These are phyloP conservation scores for Hypomecis atomaria DNA, from an alignment of 2,888 invertebrate species.

Conservation along the genomic window DNA sequence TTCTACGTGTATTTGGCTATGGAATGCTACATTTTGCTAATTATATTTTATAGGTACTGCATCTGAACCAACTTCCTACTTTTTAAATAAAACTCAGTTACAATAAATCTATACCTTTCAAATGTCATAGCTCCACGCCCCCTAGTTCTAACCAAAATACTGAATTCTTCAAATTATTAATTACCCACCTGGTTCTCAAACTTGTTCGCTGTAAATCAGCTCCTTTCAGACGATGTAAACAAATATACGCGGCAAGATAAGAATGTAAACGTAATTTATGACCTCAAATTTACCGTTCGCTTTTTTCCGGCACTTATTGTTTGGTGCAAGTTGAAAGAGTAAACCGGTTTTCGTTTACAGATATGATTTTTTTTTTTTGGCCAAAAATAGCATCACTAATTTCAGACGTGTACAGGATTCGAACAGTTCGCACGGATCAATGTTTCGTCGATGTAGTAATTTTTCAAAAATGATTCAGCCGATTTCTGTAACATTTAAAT, in stretches of 20 bases:
- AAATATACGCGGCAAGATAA: slow-evolving; percentile 56
- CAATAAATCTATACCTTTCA: not conserved
- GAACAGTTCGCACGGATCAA: too few relatives aligned
- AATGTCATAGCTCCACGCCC: not conserved
- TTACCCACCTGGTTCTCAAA: slow-evolving; percentile 40
- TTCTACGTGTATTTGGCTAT: too few relatives aligned
- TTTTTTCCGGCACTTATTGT: slow-evolving; percentile 56
- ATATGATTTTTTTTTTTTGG: too few relatives aligned
- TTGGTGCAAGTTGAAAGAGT: slow-evolving; percentile 29
- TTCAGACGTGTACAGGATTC: too few relatives aligned
- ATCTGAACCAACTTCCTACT: too few relatives aligned
- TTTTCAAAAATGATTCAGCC: too few relatives aligned
- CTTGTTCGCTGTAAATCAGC: slow-evolving; percentile 51
- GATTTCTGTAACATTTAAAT: too few relatives aligned
- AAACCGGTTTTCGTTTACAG: slow-evolving; percentile 4
- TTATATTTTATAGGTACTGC: too few relatives aligned
- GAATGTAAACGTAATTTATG: slow-evolving; percentile 67
- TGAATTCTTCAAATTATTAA: slow-evolving; percentile 35
- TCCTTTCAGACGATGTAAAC: slow-evolving; percentile 47
- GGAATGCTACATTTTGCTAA: too few relatives aligned
- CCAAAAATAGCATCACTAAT: too few relatives aligned
- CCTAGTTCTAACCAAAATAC: not conserved
- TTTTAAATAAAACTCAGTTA: too few relatives aligned
- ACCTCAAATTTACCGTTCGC: slow-evolving; percentile 62
- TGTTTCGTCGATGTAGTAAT: too few relatives aligned